These are phyloP conservation scores for Himalopsyche phryganea DNA, from an alignment of 1,140 invertebrate genomes.

Conservation along the genomic window DNA sequence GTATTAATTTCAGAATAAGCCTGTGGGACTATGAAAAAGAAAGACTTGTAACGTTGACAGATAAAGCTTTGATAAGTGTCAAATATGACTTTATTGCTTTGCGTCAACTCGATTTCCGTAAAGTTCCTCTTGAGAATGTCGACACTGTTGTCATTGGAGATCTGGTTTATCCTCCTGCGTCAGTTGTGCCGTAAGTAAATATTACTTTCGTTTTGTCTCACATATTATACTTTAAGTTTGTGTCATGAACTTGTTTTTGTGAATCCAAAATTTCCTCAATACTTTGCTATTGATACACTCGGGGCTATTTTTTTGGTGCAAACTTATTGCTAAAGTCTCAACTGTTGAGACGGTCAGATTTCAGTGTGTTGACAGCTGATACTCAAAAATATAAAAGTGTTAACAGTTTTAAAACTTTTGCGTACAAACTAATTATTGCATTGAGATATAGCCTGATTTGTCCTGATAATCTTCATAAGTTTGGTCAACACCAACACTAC, in stretches of 20 bases:
- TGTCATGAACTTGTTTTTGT: too few species aligned
- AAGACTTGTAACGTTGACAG: slow-evolving; percentile 69
- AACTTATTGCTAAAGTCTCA: not conserved
- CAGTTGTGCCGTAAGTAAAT: slow-evolving; percentile 80
- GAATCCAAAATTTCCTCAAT: too few species aligned
- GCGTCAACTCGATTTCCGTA: slow-evolving; percentile 64
- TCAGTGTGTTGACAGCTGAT: too few species aligned
- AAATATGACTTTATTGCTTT: slow-evolving; percentile 85
- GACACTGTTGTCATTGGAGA: slow-evolving; percentile 72
- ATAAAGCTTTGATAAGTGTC: slow-evolving; percentile 65
- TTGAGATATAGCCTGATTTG: too few species aligned
- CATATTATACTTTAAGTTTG: not conserved
- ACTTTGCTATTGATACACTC: not conserved
- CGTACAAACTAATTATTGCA: too few species aligned
- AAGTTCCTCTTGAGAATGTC: slow-evolving; percentile 62
- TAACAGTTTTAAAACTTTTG: too few species aligned
- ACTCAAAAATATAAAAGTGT: too few species aligned
- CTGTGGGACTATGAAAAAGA: slow-evolving; percentile 86
- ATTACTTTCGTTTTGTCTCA: not conserved
- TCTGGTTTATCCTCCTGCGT: slow-evolving; percentile 72
- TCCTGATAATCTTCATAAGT: too few species aligned
- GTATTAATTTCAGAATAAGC: slow-evolving; percentile 64
- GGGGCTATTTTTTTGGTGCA: too few species aligned
- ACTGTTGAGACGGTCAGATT: not conserved
- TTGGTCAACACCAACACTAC: too few species aligned